phyloP scores from a whole-genome alignment of 2,113 vertebrate species.

The Maccullochella peelii region DNA sequence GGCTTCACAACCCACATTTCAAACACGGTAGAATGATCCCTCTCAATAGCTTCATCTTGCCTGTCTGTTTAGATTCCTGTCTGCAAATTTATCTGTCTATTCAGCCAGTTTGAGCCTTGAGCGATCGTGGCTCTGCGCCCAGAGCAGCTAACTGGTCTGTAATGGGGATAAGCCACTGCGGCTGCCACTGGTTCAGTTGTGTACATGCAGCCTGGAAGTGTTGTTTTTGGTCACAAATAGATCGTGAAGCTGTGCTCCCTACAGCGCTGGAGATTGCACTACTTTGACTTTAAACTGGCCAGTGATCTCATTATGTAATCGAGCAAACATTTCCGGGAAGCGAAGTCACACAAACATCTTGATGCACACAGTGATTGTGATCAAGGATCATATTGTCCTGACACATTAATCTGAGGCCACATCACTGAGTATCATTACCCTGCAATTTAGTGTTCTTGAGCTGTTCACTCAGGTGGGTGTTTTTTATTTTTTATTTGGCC shows the following conservation, averaged over 20 bases:
- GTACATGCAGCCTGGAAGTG: not conserved
- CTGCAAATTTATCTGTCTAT: slow-evolving; percentile 49
- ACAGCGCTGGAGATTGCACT: not conserved
- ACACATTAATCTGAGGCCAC: not conserved
- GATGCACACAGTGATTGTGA: not conserved
- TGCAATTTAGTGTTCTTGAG: not conserved
- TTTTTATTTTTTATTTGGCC: not conserved
- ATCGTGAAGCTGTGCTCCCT: not conserved
- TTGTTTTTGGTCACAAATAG: slow-evolving; percentile 10
- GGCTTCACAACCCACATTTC: slow-evolving; percentile 45
- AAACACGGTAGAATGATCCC: slow-evolving; percentile 64
- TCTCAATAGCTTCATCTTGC: slow-evolving; percentile 70
- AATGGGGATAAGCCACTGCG: not conserved
- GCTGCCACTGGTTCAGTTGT: slow-evolving; percentile 1
- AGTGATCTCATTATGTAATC: not conserved
- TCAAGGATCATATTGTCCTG: not conserved
- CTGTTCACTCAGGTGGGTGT: not conserved
- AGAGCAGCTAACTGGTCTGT: slow-evolving; percentile 28
- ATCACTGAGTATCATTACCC: not conserved
- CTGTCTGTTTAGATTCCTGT: slow-evolving; percentile 75
- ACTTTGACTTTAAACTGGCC: not conserved
- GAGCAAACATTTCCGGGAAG: not conserved
- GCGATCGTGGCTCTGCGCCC: slow-evolving; percentile 48
- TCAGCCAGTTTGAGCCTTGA: slow-evolving; percentile 30
- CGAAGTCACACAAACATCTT: not conserved